Evolutionary conservation across 1,140 invertebrate species (phyloP), one percentile per base, ranked within the genome.

Genomic region (Eubasilissa regina): DNA sequence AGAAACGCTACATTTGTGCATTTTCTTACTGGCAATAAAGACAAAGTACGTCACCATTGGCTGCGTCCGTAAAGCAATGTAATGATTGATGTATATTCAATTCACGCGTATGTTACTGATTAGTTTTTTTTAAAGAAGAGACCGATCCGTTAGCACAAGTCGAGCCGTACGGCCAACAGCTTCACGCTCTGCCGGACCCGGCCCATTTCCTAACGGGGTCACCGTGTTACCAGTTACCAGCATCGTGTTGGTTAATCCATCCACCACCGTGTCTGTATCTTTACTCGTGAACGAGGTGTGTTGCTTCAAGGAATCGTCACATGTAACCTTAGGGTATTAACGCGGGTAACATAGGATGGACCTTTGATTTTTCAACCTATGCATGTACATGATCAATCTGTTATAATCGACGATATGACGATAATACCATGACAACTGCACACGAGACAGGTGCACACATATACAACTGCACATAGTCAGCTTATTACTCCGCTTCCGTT

Each of bases 181-280:
- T 45, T 48, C 60, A 64, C 43, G 64, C 43, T 68, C 19, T 12
- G 64, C 64, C 44, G 64, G 64, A 68, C 64, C 64, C 64, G 64
- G 17, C 64, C 64, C 44, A 68, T 68, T 68, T 68, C 64, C 64
- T 47, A 68, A n/a, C 43, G 43, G 19, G 64, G 64, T 68, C 64
- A 68, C 64, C 44, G 44, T 68, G 43, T 64, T 68, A 68, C 64
- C 64, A 43, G 43, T 64, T 68, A 68, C 64, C 64, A 43, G 12
- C 25, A 21, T 15, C 55, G 55, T 58, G 17, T 35, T 58, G 25
- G 25, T 35, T 58, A 11, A 58, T 15, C 55, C 15, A 58, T 19
- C 25, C 25, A 35, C 25, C 25, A 35, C 25, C 25, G 25, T 35
- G 25, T n/a, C 25, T 1, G 1, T 15, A 58, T 21, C 55, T 19